A percentile compares a stretch with the other conserved stretches of the same genome.
Evolutionary conservation across 2,888 invertebrate genomes (phyloP).

Genomic region (Synanthedon vespiformis): DNA sequence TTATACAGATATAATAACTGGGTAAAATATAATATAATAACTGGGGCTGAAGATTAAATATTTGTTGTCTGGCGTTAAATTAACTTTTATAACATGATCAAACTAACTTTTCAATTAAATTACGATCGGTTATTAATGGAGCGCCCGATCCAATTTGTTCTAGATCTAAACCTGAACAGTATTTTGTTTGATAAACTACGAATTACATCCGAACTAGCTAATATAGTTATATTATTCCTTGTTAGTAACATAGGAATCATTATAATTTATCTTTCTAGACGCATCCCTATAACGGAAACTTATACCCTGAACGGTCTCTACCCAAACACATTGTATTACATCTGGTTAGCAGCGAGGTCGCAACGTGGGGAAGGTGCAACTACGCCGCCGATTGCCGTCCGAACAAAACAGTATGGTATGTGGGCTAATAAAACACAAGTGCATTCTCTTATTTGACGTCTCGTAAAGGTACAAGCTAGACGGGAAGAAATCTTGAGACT

Average conservation of each 20-base stretch:
- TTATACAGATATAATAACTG: no score
- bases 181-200: no score
- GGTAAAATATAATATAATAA: neutral
- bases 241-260: no score
- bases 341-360: slow-evolving; percentile 95
- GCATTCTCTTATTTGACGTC: neutral
- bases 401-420: slow-evolving; percentile 99
- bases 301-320: slow-evolving; percentile 92
- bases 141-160: no score
- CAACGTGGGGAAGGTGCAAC: slow-evolving; percentile 95
- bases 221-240: no score
- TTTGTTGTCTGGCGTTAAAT: no score
- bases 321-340: slow-evolving; percentile 96
- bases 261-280: slow-evolving; percentile 35
- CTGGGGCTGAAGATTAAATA: neutral
- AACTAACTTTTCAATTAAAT: no score
- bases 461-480: neutral
- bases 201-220: no score
- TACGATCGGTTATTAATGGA: no score
- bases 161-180: no score
- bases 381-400: slow-evolving; percentile 92
- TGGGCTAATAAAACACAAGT: slow-evolving; percentile 9
- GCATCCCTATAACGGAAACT: slow-evolving; percentile 84
- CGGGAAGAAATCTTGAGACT: slow-evolving; percentile 14
- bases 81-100: no score